phyloP scores from a whole-genome alignment of 2,797 vertebrate species.

The Anguilla marmorata region DNA sequence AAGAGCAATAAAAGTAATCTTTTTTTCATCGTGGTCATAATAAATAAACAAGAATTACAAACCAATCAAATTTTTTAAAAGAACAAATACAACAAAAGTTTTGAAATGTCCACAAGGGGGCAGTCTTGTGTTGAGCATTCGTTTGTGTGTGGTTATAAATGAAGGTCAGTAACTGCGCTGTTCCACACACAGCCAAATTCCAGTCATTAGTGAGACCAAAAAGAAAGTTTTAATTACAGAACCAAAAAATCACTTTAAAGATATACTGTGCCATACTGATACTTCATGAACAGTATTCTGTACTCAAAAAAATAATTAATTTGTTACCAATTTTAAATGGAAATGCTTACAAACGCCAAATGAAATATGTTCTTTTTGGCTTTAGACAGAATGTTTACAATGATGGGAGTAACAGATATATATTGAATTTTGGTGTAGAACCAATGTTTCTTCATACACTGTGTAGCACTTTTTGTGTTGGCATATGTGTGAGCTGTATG shows the following conservation, averaged over 20 bases:
- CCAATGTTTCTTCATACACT: too few species aligned
- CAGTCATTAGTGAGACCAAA: not conserved
- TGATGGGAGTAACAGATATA: not conserved
- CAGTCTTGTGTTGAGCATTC: not conserved
- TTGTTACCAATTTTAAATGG: not conserved
- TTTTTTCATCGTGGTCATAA: not conserved
- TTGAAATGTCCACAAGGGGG: slow-evolving; percentile 14
- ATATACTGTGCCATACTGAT: not conserved
- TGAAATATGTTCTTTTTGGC: not conserved
- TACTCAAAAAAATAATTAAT: not conserved
- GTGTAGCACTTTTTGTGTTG: too few species aligned
- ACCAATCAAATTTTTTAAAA: not conserved
- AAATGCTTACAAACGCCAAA: not conserved
- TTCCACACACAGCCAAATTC: not conserved
- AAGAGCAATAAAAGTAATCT: too few species aligned
- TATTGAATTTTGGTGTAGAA: not conserved
- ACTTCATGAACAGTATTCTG: not conserved
- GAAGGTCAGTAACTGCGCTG: not conserved
- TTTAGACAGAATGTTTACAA: too few species aligned
- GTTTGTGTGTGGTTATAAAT: not conserved
- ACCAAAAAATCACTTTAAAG: too few species aligned
- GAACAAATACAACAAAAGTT: not conserved
- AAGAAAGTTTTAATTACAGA: not conserved
- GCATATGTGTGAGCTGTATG: not conserved
- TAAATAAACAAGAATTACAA: not conserved